phyloP scores from a whole-genome alignment of 2,888 invertebrate species.

The Lasioglossum pauxillum region DNA sequence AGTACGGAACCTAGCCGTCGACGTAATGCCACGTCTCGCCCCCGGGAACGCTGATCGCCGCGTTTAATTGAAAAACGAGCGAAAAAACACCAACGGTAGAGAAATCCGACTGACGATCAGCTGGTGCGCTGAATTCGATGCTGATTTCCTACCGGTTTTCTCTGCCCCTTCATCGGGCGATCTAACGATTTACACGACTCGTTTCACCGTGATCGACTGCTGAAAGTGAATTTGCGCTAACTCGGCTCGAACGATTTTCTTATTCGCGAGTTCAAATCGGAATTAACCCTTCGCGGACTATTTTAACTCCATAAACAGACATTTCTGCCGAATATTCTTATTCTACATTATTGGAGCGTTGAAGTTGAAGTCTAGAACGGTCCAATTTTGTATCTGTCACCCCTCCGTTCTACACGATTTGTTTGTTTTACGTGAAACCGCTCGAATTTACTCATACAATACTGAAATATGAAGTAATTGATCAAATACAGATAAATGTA shows the following conservation, averaged over 20 bases:
- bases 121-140: background rate
- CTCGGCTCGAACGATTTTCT: background rate
- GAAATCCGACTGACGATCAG: background rate
- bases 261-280: background rate
- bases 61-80: background rate
- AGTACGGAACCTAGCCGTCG: conserved; percentile 47
- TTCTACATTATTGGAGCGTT: too few relatives aligned
- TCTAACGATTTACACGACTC: background rate
- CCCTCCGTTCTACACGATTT: too few relatives aligned
- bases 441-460: too few relatives aligned
- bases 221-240: background rate
- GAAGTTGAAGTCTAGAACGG: too few relatives aligned
- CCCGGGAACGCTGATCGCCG: background rate
- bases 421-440: too few relatives aligned
- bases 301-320: too few relatives aligned
- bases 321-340: background rate
- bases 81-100: background rate
- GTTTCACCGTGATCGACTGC: background rate
- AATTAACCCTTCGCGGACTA: background rate
- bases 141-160: background rate
- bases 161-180: background rate
- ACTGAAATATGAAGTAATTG: background rate
- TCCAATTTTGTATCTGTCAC: too few relatives aligned
- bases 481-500: too few relatives aligned
- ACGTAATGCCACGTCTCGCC: conserved; percentile 5